These are phyloP conservation scores for Rhabdomys pumilio DNA, from an alignment of 2,797 vertebrate species.

Conservation along the genomic window DNA sequence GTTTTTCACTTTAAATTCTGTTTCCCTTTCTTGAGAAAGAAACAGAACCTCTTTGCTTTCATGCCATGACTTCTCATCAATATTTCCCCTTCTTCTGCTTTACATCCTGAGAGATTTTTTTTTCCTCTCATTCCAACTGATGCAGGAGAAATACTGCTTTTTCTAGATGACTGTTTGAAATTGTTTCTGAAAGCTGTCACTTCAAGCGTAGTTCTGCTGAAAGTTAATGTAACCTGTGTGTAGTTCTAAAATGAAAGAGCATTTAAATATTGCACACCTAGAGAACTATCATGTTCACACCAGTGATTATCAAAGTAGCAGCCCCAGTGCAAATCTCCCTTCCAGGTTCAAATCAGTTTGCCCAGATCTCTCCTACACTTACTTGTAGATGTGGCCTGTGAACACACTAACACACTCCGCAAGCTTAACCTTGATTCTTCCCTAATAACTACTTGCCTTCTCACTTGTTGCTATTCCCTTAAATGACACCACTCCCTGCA, in stretches of 20 bases:
- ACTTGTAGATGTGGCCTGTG: not conserved
- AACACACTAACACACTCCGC: not conserved
- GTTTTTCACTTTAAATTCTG: not conserved
- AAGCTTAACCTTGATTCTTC: not conserved
- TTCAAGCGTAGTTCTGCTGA: not conserved
- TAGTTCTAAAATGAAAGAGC: not conserved
- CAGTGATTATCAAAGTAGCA: not conserved
- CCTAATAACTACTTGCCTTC: not conserved
- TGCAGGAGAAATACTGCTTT: not conserved
- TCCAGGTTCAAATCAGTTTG: not conserved
- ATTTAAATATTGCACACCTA: not conserved
- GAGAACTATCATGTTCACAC: fast-evolving
- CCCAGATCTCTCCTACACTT: fast-evolving
- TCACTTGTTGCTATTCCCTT: not conserved
- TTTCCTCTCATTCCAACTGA: not conserved
- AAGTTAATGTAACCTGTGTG: not conserved
- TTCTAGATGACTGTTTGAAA: not conserved
- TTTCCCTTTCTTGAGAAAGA: not conserved
- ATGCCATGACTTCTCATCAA: not conserved
- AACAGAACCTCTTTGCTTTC: not conserved
- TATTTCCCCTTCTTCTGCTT: not conserved
- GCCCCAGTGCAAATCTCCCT: not conserved
- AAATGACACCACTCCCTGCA: not conserved
- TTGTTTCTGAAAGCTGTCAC: not conserved
- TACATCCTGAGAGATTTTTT: not conserved